A percentile compares a stretch with the other conserved stretches of the same genome.
phyloP scores from a whole-genome alignment of 1,140 invertebrate genomes.

The Polyergus mexicanus region DNA sequence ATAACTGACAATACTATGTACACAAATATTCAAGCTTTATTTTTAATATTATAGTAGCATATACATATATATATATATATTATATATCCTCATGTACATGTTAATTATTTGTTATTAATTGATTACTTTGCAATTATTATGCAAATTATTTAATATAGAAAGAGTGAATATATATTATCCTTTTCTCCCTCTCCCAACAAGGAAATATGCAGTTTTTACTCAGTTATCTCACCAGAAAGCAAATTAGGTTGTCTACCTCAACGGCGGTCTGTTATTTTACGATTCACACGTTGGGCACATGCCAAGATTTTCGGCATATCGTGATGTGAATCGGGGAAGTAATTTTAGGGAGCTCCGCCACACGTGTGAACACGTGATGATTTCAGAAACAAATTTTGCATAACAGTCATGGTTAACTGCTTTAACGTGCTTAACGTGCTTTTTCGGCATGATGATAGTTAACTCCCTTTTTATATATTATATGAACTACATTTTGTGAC shows the following conservation, averaged over 20 bases:
- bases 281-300: slow-evolving; percentile 69
- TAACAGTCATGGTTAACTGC: neutral
- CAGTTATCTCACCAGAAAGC: slow-evolving; percentile 64
- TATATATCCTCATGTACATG: neutral
- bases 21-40: neutral
- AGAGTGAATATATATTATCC: neutral
- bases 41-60: neutral
- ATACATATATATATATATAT: neutral
- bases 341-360: slow-evolving; percentile 42
- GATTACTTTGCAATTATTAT: neutral
- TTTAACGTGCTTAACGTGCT: too few relatives aligned
- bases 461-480: neutral
- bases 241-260: slow-evolving; percentile 68
- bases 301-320: slow-evolving; percentile 77
- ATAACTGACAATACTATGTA: neutral
- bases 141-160: slow-evolving; percentile 13
- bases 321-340: slow-evolving; percentile 65
- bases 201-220: slow-evolving; percentile 1
- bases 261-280: slow-evolving; percentile 74
- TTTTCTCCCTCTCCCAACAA: neutral
- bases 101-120: neutral
- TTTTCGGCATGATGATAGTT: neutral
- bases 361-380: slow-evolving; percentile 58
- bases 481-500: neutral
- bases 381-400: slow-evolving; percentile 47